A percentile compares a stretch with the other conserved stretches of the same genome.
These are phyloP conservation scores for Syrista parreyssii DNA, from an alignment of 2,888 invertebrate genomes.

Conservation along the genomic window DNA sequence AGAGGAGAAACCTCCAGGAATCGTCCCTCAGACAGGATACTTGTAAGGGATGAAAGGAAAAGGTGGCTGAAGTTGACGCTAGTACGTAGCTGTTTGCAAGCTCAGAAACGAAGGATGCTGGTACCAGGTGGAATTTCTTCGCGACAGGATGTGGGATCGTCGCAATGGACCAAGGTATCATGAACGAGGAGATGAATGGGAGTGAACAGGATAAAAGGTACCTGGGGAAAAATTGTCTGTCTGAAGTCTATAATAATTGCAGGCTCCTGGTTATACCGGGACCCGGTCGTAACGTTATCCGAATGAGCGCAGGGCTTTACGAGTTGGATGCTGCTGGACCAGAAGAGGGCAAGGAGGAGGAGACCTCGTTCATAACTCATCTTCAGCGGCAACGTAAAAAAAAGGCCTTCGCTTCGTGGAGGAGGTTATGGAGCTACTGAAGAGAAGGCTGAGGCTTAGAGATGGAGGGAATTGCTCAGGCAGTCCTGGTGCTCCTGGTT, in stretches of 20 bases:
- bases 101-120: background rate
- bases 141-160: background rate
- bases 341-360: slow-evolving; percentile 19
- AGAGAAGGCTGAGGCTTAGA: background rate
- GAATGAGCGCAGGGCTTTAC: background rate
- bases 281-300: background rate
- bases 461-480: background rate
- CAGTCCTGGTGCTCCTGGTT: background rate
- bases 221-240: background rate
- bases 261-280: background rate
- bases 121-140: background rate
- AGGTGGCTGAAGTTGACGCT: background rate
- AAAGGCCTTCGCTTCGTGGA: slow-evolving; percentile 17
- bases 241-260: background rate
- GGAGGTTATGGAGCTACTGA: background rate
- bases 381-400: slow-evolving; percentile 40
- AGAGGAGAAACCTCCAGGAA: background rate
- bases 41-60: background rate
- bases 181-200: background rate
- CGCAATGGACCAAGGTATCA: too few species aligned
- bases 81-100: background rate
- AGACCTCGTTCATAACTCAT: slow-evolving; percentile 55
- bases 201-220: too few species aligned
- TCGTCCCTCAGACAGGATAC: background rate
- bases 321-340: slow-evolving; percentile 23